These are phyloP conservation scores for Acleris sparsana DNA, from an alignment of 2,888 invertebrate genomes.

Conservation along the genomic window DNA sequence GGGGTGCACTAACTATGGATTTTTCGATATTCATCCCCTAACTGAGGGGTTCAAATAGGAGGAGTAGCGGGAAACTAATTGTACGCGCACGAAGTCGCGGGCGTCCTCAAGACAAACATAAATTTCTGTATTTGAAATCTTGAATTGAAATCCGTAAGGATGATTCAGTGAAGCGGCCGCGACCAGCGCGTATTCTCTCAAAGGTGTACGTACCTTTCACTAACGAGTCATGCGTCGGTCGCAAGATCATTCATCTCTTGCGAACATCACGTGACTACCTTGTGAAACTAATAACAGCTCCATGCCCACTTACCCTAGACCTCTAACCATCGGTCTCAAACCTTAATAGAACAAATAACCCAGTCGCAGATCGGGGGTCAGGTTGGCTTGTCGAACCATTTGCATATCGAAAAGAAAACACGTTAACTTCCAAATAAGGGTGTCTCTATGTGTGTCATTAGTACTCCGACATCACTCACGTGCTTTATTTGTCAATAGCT, in stretches of 20 bases:
- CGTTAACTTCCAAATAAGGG: constrained; percentile 4
- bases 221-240: constrained; percentile 11
- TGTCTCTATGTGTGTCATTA: constrained; percentile 4
- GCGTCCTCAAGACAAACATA: too few relatives aligned
- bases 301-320: not conserved
- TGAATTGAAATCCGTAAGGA: not conserved
- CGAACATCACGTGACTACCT: constrained; percentile 7
- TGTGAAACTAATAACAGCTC: constrained; percentile 8
- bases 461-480: not conserved
- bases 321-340: not conserved
- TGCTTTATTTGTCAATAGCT: not conserved
- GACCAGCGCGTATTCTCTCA: constrained; percentile 1
- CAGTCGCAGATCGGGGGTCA: not conserved
- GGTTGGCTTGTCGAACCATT: not conserved
- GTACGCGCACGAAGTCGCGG: too few relatives aligned
- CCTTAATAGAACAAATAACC: not conserved
- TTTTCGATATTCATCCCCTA: too few relatives aligned
- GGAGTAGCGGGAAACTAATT: too few relatives aligned
- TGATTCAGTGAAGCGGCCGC: not conserved
- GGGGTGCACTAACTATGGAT: too few relatives aligned
- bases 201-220: constrained; percentile 7
- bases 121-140: too few relatives aligned
- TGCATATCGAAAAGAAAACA: constrained; percentile 6
- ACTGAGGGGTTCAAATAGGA: too few relatives aligned
- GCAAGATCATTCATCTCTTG: constrained; percentile 13